phyloP scores from a whole-genome alignment of 1,140 invertebrate genomes.

The Macrotrachela quadricornifera region DNA sequence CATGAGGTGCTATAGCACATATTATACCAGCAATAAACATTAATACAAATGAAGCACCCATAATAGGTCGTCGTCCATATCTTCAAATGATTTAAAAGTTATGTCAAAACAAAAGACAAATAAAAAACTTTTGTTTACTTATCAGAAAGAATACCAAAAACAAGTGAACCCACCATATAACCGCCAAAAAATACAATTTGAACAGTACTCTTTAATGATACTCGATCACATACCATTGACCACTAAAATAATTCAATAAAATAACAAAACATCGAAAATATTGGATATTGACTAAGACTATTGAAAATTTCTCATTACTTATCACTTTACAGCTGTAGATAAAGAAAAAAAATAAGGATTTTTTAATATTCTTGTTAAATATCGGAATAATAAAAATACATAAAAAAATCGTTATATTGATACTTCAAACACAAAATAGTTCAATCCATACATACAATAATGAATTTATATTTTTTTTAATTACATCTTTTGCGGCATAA shows the following conservation, averaged over 20 bases:
- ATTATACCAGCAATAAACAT: background rate
- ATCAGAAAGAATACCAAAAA: constrained; percentile 7
- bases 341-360: too few species aligned
- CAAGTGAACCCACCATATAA: constrained; percentile 6
- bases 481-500: too few species aligned
- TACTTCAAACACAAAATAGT: too few species aligned
- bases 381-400: too few species aligned
- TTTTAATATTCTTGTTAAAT: too few species aligned
- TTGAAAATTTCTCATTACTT: too few species aligned
- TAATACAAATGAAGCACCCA: constrained; percentile 1
- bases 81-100: background rate
- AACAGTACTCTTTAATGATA: background rate
- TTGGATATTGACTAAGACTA: too few species aligned
- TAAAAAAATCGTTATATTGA: too few species aligned
- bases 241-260: background rate
- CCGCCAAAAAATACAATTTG: constrained; percentile 7
- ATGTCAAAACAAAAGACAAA: background rate
- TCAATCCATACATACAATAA: too few species aligned
- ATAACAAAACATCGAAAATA: too few species aligned
- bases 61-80: constrained; percentile 6
- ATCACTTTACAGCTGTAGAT: too few species aligned
- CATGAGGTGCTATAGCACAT: constrained; percentile 1
- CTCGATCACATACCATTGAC: constrained; percentile 1
- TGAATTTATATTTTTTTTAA: too few species aligned
- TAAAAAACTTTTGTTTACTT: background rate